Evolutionary conservation across 2,888 invertebrate genomes (phyloP).

Genomic region (Prostheceraeus crozeri): DNA sequence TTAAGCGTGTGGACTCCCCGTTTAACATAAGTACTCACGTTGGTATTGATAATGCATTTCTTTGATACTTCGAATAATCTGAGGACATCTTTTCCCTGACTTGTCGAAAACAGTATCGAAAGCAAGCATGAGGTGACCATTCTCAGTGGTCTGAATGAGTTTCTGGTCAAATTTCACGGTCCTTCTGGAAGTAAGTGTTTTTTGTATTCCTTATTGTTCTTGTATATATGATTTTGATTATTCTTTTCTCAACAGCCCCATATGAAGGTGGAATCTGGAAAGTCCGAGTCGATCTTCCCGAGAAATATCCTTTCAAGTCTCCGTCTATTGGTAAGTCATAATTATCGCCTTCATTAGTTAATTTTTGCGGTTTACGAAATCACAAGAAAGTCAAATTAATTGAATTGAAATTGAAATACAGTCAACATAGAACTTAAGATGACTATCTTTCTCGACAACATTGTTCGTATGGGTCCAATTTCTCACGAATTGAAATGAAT

Average conservation of each 20-base stretch:
- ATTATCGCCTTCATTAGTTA: neutral
- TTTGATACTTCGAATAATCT: no score
- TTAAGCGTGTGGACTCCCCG: no score
- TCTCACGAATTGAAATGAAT: no score
- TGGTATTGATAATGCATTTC: no score
- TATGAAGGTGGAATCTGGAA: conserved; percentile 99
- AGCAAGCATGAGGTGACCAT: conserved; percentile 99
- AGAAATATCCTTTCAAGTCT: conserved; percentile 99
- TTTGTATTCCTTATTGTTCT: conserved; percentile 27
- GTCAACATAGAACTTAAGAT: no score
- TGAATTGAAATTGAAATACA: no score
- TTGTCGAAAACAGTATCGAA: conserved; percentile 89
- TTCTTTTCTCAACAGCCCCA: conserved; percentile 65
- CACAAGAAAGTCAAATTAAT: no score
- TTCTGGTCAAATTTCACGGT: conserved; percentile 98
- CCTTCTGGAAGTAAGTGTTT: conserved; percentile 73
- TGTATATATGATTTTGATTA: conserved; percentile 2
- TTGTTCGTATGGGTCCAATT: no score
- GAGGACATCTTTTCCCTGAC: no score
- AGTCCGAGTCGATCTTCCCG: conserved; percentile 94
- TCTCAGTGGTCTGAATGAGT: conserved; percentile 92
- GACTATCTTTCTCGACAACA: no score
- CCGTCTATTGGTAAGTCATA: conserved; percentile 75
- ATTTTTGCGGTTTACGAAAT: neutral
- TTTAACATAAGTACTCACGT: no score